Percentiles rank a stretch among this genome's conserved stretches.
These are phyloP conservation scores for Brenthis daphne DNA, from an alignment of 2,888 invertebrate genomes.

Conservation along the genomic window DNA sequence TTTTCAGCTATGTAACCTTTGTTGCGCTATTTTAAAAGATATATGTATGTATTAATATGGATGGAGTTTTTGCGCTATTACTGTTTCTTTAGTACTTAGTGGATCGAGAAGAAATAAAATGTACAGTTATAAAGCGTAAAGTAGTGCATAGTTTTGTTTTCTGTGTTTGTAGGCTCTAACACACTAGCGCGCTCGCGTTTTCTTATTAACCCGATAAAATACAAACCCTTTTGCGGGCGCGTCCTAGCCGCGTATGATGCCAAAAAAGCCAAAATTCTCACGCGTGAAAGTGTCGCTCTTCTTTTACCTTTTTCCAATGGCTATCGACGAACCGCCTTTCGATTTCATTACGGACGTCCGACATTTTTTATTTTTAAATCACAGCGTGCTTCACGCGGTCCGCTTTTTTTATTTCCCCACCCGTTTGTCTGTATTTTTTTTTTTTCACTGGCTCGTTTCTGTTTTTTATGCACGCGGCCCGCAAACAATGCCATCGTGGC, in stretches of 20 bases:
- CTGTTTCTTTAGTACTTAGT: background rate
- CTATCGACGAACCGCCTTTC: constrained; percentile 82
- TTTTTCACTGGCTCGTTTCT: constrained; percentile 64
- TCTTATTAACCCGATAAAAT: constrained; percentile 54
- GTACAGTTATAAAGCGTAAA: background rate
- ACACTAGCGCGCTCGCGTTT: constrained; percentile 37
- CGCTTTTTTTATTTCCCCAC: constrained; percentile 67
- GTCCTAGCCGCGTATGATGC: constrained; percentile 51
- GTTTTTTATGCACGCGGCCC: constrained; percentile 76
- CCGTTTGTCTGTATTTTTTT: constrained; percentile 70
- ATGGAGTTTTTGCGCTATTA: background rate
- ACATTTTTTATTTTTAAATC: constrained; percentile 80
- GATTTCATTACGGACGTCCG: constrained; percentile 82
- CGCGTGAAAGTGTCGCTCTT: constrained; percentile 77
- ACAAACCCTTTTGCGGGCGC: constrained; percentile 49
- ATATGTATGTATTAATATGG: background rate
- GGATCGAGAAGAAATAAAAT: background rate
- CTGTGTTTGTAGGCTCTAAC: background rate
- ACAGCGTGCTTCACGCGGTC: constrained; percentile 71
- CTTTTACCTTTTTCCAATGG: constrained; percentile 80
- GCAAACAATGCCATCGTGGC: constrained; percentile 80
- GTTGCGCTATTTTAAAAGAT: background rate
- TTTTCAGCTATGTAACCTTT: constrained; percentile 17
- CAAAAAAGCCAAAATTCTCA: constrained; percentile 78
- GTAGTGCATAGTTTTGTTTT: background rate